Percentiles rank a stretch among this genome's conserved stretches.
These are phyloP conservation scores for Drosophila suboccidentalis DNA, from an alignment of 2,888 invertebrate species.

Conservation along the genomic window DNA sequence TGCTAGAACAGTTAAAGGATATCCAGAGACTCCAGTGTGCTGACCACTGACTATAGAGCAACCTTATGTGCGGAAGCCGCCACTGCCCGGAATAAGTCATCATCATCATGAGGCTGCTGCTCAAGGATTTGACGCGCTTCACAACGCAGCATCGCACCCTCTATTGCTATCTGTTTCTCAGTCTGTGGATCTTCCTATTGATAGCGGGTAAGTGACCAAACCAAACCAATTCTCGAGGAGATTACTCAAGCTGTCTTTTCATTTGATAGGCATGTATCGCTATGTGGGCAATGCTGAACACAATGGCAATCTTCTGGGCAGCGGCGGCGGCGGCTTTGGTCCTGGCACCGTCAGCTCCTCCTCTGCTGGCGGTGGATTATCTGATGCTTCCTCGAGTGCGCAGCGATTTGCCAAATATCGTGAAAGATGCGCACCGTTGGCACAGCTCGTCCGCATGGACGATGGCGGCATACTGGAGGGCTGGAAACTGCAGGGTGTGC, in stretches of 20 bases:
- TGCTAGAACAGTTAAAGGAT: neutral
- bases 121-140: constrained; percentile 87
- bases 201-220: constrained; percentile 88
- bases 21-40: constrained; percentile 14
- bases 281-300: constrained; percentile 88
- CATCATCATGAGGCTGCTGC: constrained; percentile 80
- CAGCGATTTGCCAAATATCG: constrained; percentile 87
- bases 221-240: neutral
- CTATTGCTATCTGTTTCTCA: constrained; percentile 93
- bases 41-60: neutral
- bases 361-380: constrained; percentile 25
- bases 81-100: constrained; percentile 36
- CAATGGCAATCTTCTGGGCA: constrained; percentile 36
- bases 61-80: constrained; percentile 23
- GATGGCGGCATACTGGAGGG: constrained; percentile 88
- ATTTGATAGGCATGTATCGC: constrained; percentile 90
- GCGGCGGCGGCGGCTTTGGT: constrained; percentile 42
- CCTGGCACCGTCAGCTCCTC: constrained; percentile 33
- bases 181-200: constrained; percentile 92
- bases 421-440: constrained; percentile 90
- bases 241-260: constrained; percentile 56
- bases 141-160: constrained; percentile 91
- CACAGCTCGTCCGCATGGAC: constrained; percentile 89
- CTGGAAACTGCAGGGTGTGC: constrained; percentile 86
- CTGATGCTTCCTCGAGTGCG: constrained; percentile 39